Evolutionary conservation across 2,113 vertebrate genomes (phyloP), one percentile per base, ranked within the genome.

Genomic region (Clarias batrachus): DNA sequence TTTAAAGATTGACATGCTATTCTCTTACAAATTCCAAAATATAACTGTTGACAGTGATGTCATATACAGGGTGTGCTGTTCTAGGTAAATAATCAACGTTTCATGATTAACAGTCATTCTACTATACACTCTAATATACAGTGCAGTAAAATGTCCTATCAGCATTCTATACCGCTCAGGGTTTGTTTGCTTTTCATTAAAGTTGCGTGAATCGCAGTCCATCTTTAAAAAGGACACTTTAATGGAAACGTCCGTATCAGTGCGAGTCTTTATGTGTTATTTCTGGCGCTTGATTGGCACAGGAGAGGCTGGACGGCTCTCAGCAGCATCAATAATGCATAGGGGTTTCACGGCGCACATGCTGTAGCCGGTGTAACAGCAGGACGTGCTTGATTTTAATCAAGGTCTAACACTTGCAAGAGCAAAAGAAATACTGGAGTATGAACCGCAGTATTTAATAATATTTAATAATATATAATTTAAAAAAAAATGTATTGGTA

Each of bases 351-450:
- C 62, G 9, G 65, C 12, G 27, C 73, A 79, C 73, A 85, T 54
- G 41, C 41, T 66, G 62, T 48, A 56, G 30, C 74, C 11, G 33
- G 59, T 78, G 48, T 66, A 85, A 37, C 23, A 78, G 90, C 89
- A 74, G 48, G 60, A 9, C 77, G 16, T 1, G 14, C 59, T 59
- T 77, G 71, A 83, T 83, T 83, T 83, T 65, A 19, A 83, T 83
- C 81, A 66, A 41, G 23, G 25, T 82, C 21, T 62, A 82, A 68
- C 62, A 56, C 9, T 30, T 33, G 48, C n/a, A 6, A 25, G 17
- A 48, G 48, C 7, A 48, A 11, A n/a, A 68, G 63, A 48, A 57
- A 27, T 21, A 21, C n/a, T 30, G 16, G 1, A 37, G 33, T 37
- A 37, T 37, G 33, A 37, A 37, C 33, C 33, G 33, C 33, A 1